A percentile compares a stretch with the other conserved stretches of the same genome.
Conservation (phyloP, 2,113 vertebrate genomes). For the Pica pica region DNA sequence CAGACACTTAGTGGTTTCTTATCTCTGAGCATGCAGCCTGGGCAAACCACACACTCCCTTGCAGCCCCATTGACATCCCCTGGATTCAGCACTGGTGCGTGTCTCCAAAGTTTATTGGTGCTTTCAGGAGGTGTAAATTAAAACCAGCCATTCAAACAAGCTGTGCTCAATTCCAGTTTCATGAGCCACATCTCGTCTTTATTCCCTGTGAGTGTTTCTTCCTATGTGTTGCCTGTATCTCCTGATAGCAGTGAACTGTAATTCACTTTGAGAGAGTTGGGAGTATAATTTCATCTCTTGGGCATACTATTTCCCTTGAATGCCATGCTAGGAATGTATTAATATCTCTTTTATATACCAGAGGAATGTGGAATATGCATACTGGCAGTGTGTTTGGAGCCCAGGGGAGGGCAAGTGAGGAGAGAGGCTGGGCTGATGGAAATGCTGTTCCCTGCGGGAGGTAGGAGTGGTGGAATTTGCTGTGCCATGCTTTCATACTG, state of each 20-base stretch:
- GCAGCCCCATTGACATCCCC: background rate
- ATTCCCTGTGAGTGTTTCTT: background rate
- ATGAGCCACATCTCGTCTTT: background rate
- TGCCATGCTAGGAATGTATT: conserved; percentile 67
- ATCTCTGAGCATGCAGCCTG: background rate
- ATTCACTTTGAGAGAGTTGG: background rate
- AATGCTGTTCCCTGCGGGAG: conserved; percentile 33
- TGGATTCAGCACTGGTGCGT: background rate
- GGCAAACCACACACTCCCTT: fast-evolving
- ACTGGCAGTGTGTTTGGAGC: conserved; percentile 16
- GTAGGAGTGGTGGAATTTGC: conserved; percentile 34
- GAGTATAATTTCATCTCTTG: background rate
- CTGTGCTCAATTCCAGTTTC: background rate
- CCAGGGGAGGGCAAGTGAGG: conserved; percentile 16
- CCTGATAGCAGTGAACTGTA: background rate
- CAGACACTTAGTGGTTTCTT: background rate
- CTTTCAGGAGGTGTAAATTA: background rate
- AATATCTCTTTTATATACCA: conserved; percentile 56
- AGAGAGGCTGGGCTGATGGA: conserved; percentile 2
- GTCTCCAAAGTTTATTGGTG: background rate
- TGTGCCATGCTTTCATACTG: background rate
- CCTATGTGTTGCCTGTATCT: background rate
- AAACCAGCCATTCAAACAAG: background rate
- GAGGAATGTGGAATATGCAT: conserved; percentile 58
- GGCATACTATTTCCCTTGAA: background rate